phyloP scores from a whole-genome alignment of 2,113 vertebrate genomes.

The Clupea harengus region DNA sequence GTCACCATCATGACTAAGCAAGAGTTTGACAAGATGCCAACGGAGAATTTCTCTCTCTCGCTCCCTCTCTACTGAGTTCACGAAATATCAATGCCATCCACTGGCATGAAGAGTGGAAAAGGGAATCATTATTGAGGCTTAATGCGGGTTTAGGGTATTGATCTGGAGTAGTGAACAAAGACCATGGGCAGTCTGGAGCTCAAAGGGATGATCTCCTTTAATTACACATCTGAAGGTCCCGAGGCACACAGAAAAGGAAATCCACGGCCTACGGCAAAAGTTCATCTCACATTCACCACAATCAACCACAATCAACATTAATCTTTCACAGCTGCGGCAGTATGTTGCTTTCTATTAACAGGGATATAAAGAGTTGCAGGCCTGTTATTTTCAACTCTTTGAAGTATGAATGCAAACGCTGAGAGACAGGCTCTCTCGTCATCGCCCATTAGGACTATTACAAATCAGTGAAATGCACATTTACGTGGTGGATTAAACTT shows the following conservation, averaged over 20 bases:
- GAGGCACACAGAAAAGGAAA: neutral
- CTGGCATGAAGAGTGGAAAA: neutral
- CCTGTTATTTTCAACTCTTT: neutral
- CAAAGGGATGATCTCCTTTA: neutral
- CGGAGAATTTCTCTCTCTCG: neutral
- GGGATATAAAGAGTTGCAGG: neutral
- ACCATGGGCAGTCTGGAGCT: neutral
- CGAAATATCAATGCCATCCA: neutral
- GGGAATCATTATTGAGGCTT: neutral
- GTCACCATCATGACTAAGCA: neutral
- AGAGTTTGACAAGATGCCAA: neutral
- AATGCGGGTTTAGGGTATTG: neutral
- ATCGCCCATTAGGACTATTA: no score
- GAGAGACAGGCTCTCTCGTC: neutral
- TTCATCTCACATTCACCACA: neutral
- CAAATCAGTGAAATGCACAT: no score
- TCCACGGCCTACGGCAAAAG: neutral
- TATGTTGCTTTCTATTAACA: neutral
- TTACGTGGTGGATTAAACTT: no score
- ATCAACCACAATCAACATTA: constrained; percentile 15
- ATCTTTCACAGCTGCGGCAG: neutral
- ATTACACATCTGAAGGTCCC: neutral
- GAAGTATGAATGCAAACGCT: neutral
- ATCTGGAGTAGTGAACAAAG: neutral
- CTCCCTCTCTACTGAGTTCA: neutral